Conservation (phyloP, 2,113 vertebrate genomes). For the Tyto alba region DNA sequence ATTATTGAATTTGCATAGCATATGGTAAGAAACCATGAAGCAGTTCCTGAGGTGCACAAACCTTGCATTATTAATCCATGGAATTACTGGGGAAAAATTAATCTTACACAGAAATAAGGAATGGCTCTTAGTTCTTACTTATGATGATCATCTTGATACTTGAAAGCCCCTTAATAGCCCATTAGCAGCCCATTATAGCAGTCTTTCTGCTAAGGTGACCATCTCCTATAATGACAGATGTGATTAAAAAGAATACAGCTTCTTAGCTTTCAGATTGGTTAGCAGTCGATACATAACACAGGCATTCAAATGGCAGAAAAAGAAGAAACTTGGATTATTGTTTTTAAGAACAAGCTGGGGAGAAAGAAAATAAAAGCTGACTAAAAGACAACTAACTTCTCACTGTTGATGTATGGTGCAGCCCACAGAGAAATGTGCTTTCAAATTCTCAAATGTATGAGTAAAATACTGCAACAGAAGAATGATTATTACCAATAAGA, state of each 20-base stretch:
- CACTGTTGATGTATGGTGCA: neutral
- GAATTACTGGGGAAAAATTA: slow-evolving; percentile 49
- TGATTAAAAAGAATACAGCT: neutral
- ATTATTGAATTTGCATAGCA: slow-evolving; percentile 34
- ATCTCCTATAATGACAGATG: neutral
- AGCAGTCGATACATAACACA: neutral
- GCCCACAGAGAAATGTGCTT: neutral
- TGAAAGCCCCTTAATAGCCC: slow-evolving; percentile 36
- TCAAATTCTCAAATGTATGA: neutral
- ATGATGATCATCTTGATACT: neutral
- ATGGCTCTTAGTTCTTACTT: slow-evolving; percentile 3
- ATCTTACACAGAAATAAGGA: slow-evolving; percentile 23
- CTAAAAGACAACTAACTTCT: neutral
- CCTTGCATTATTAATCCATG: slow-evolving; percentile 19
- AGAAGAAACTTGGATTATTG: neutral
- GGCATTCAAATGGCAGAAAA: neutral
- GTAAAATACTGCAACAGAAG: neutral
- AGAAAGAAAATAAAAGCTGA: neutral
- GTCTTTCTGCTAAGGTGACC: slow-evolving; percentile 27
- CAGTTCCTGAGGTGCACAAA: slow-evolving; percentile 51
- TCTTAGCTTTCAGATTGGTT: neutral
- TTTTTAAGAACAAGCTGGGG: neutral
- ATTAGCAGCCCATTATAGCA: neutral
- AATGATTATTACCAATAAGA: neutral
- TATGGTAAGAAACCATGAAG: slow-evolving; percentile 24